These are phyloP conservation scores for Coturnix japonica DNA, from an alignment of 2,113 vertebrate genomes.

Conservation along the genomic window DNA sequence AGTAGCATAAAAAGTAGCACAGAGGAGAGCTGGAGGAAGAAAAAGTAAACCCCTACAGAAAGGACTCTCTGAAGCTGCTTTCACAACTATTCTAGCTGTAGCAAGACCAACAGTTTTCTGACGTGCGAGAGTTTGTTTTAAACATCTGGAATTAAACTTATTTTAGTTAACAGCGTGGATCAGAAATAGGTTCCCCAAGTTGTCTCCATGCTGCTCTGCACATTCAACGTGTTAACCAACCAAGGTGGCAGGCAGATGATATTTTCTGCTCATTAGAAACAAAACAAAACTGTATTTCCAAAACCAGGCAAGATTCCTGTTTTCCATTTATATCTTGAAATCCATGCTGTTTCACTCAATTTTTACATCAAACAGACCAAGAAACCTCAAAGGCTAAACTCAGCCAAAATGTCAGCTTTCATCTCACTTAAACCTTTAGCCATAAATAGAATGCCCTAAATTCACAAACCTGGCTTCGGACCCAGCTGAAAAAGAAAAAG, in stretches of 20 bases:
- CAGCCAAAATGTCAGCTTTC: slow-evolving; percentile 48
- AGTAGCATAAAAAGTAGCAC: not conserved
- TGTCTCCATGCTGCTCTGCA: not conserved
- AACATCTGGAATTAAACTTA: not conserved
- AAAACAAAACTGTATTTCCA: not conserved
- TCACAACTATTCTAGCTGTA: not conserved
- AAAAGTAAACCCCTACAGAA: not conserved
- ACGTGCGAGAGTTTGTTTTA: not conserved
- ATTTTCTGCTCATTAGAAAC: not conserved
- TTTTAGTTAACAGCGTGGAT: not conserved
- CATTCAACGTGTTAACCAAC: not conserved
- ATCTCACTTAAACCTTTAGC: slow-evolving; percentile 49
- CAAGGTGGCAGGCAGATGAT: not conserved
- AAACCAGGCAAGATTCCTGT: not conserved
- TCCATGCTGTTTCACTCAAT: not conserved
- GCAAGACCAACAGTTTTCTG: not conserved
- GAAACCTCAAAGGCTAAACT: slow-evolving; percentile 58
- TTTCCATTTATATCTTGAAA: slow-evolving; percentile 48
- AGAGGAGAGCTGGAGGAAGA: not conserved
- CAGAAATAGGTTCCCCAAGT: not conserved
- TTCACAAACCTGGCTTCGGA: slow-evolving; percentile 57
- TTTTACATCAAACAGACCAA: slow-evolving; percentile 61
- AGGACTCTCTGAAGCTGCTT: not conserved
- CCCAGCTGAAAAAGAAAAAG: not conserved
- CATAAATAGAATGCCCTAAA: slow-evolving; percentile 51